Evolutionary conservation across 1,140 invertebrate species (phyloP).

Genomic region (Apocrypta bakeri): DNA sequence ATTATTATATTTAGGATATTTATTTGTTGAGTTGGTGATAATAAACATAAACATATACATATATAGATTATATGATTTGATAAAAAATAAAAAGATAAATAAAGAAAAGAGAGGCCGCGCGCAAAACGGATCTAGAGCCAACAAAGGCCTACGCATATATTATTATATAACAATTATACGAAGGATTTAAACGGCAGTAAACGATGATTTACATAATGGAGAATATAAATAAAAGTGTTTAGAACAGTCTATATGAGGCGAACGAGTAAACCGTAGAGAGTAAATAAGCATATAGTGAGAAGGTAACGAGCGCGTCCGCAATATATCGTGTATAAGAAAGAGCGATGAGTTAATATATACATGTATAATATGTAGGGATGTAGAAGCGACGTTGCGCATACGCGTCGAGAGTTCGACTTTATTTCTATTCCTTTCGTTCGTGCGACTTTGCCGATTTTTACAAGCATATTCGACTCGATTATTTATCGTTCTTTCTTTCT

Average conservation of each 20-base stretch:
- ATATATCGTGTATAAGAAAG: not conserved
- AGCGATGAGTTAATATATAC: not conserved
- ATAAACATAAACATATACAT: conserved; percentile 47
- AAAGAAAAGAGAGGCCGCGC: conserved; percentile 21
- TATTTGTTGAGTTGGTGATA: conserved; percentile 72
- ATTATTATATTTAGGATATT: conserved; percentile 73
- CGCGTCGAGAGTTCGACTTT: not conserved
- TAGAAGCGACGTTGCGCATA: not conserved
- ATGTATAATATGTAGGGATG: not conserved
- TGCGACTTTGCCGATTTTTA: not conserved
- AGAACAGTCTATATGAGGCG: not conserved
- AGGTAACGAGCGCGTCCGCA: not conserved
- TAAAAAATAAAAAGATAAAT: conserved; percentile 7
- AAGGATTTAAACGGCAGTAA: conserved; percentile 5
- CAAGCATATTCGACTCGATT: too few relatives aligned
- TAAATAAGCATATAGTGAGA: conserved; percentile 1
- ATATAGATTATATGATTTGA: conserved; percentile 47
- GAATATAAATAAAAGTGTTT: not conserved
- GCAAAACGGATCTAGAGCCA: conserved; percentile 28
- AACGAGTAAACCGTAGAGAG: not conserved
- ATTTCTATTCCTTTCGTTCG: not conserved
- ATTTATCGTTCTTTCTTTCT: too few relatives aligned
- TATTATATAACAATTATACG: not conserved
- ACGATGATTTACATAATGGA: conserved; percentile 3
- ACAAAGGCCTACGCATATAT: conserved; percentile 24